Percentiles rank a stretch among this genome's conserved stretches.
Evolutionary conservation across 2,888 invertebrate species (phyloP).

Genomic region (Sarcophaga caerulescens): DNA sequence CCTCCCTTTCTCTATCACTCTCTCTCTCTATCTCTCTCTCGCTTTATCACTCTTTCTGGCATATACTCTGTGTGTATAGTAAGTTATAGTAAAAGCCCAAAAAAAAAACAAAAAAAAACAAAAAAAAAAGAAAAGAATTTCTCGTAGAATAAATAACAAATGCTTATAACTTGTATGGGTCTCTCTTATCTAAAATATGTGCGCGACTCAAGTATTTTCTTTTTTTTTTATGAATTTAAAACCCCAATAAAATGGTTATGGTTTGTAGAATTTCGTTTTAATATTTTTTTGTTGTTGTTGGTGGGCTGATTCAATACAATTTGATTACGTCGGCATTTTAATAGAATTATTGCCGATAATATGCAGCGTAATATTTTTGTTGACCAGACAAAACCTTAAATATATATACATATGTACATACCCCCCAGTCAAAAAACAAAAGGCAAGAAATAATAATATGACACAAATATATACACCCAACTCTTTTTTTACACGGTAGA

Average conservation of each 20-base stretch:
- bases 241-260: conserved; percentile 54
- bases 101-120: background rate
- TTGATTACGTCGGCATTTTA: conserved; percentile 63
- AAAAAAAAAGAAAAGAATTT: background rate
- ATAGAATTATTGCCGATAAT: conserved; percentile 45
- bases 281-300: background rate
- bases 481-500: no score
- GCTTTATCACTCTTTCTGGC: background rate
- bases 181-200: conserved; percentile 51
- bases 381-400: background rate
- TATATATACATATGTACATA: conserved; percentile 27
- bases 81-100: background rate
- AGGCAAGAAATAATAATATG: conserved; percentile 10
- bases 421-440: conserved; percentile 29
- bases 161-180: conserved; percentile 1
- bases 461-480: conserved; percentile 28
- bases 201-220: background rate
- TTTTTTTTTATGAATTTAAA: conserved; percentile 57
- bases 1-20: background rate
- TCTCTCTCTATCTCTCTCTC: background rate
- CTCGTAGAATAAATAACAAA: background rate
- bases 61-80: background rate
- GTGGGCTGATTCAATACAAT: background rate
- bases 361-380: conserved; percentile 37
- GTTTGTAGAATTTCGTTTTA: conserved; percentile 23